Evolutionary conservation across 1,140 invertebrate species (phyloP).

Genomic region (Eufriesea mexicana): DNA sequence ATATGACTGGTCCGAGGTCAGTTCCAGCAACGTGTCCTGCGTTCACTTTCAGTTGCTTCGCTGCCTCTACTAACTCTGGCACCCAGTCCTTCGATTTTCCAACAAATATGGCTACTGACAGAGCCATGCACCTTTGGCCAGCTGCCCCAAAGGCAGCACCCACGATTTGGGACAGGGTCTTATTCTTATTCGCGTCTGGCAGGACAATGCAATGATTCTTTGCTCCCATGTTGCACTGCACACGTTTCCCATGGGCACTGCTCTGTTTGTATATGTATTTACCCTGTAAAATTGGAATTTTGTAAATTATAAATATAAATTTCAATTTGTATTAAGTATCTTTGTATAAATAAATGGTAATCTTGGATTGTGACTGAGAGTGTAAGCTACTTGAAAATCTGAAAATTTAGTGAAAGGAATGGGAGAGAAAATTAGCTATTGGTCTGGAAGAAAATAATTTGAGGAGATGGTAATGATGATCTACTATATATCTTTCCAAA

Average conservation of each 20-base stretch:
- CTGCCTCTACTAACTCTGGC: slow-evolving; percentile 93
- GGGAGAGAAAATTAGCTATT: too few species aligned
- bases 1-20: slow-evolving; percentile 99
- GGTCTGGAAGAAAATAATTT: too few species aligned
- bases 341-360: too few species aligned
- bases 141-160: slow-evolving; percentile 98
- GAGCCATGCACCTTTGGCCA: slow-evolving; percentile 98
- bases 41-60: slow-evolving; percentile 95
- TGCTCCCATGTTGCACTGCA: slow-evolving; percentile 99
- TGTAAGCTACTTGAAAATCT: neutral
- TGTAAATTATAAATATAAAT: too few species aligned
- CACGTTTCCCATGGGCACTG: slow-evolving; percentile 92
- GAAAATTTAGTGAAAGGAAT: too few species aligned
- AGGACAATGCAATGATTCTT: slow-evolving; percentile 99
- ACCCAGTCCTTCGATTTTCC: slow-evolving; percentile 95
- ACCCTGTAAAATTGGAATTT: slow-evolving; percentile 84
- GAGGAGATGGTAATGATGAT: too few species aligned
- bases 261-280: slow-evolving; percentile 98
- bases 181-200: slow-evolving; percentile 98
- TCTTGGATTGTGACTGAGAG: neutral
- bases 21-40: slow-evolving; percentile 95
- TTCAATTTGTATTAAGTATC: too few species aligned
- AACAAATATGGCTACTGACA: slow-evolving; percentile 98
- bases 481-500: too few species aligned
- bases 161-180: slow-evolving; percentile 95